Conservation (phyloP, 2,888 invertebrate species). For the Watsonalla cultraria region DNA sequence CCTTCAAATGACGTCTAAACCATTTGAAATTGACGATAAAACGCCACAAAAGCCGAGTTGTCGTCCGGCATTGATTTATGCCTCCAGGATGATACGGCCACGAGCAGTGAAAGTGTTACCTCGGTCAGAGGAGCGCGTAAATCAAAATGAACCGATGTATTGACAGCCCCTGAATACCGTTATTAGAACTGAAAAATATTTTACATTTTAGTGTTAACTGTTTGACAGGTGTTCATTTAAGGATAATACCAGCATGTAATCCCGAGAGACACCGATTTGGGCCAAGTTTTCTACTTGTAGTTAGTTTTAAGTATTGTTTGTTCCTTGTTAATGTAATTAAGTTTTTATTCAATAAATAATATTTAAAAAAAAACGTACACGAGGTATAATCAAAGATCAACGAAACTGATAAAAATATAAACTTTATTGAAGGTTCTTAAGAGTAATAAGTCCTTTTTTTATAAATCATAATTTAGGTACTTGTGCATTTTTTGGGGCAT, state of each 20-base stretch:
- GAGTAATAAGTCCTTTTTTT: too few relatives aligned
- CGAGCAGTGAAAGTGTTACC: slow-evolving; percentile 59
- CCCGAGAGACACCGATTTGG: too few relatives aligned
- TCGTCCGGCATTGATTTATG: slow-evolving; percentile 66
- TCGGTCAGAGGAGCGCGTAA: slow-evolving; percentile 40
- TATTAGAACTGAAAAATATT: slow-evolving; percentile 43
- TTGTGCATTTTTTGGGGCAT: too few relatives aligned
- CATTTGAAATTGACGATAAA: slow-evolving; percentile 47
- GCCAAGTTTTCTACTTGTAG: too few relatives aligned
- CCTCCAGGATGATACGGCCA: slow-evolving; percentile 33
- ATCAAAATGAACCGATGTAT: slow-evolving; percentile 63
- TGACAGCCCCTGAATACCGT: slow-evolving; percentile 69
- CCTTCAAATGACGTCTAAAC: slow-evolving; percentile 17
- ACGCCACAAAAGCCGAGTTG: slow-evolving; percentile 47
- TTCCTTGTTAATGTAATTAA: background rate
- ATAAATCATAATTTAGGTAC: too few relatives aligned
- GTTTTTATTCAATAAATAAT: too few relatives aligned
- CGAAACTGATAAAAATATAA: too few relatives aligned
- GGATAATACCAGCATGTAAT: too few relatives aligned
- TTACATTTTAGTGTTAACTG: slow-evolving; percentile 18
- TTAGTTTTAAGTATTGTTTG: too few relatives aligned
- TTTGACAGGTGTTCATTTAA: background rate
- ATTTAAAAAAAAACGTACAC: too few relatives aligned
- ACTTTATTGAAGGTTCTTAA: too few relatives aligned
- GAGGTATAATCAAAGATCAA: too few relatives aligned